These are phyloP conservation scores for Glandiceps talaboti DNA, from an alignment of 53 echinoderm and acorn worm species.

Conservation along the genomic window DNA sequence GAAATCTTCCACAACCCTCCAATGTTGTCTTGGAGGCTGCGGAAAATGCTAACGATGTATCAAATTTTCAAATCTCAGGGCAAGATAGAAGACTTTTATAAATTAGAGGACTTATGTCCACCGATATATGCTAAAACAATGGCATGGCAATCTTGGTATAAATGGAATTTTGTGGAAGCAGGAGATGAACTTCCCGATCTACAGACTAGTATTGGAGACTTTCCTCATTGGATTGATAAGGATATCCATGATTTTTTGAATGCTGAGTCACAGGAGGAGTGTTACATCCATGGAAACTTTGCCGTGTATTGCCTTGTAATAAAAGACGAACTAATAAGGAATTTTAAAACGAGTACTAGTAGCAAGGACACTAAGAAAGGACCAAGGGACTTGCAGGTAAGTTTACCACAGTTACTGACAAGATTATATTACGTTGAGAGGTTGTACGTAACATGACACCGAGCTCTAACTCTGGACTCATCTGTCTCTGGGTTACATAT, in stretches of 20 bases:
- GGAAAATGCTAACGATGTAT: neutral
- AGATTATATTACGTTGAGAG: neutral
- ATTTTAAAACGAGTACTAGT: neutral
- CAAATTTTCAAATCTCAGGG: neutral
- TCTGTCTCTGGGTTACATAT: too few relatives aligned
- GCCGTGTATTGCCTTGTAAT: neutral
- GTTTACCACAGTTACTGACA: neutral
- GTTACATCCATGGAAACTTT: neutral
- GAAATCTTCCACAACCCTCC: neutral
- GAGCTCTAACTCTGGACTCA: too few relatives aligned
- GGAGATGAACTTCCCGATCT: neutral
- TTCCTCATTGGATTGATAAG: neutral
- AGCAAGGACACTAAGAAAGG: neutral
- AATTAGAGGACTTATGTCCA: neutral
- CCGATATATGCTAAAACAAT: neutral
- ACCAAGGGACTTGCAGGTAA: neutral
- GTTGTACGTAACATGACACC: neutral
- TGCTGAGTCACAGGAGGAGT: neutral
- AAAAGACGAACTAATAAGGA: neutral
- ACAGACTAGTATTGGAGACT: neutral
- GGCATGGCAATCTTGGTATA: neutral
- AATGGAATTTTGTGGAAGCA: neutral
- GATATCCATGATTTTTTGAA: neutral
- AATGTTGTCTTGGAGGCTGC: neutral
- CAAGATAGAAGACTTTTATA: neutral